A percentile compares a stretch with the other conserved stretches of the same genome.
Conservation (phyloP, 2,113 vertebrate species). For the Halichoerus grypus region DNA sequence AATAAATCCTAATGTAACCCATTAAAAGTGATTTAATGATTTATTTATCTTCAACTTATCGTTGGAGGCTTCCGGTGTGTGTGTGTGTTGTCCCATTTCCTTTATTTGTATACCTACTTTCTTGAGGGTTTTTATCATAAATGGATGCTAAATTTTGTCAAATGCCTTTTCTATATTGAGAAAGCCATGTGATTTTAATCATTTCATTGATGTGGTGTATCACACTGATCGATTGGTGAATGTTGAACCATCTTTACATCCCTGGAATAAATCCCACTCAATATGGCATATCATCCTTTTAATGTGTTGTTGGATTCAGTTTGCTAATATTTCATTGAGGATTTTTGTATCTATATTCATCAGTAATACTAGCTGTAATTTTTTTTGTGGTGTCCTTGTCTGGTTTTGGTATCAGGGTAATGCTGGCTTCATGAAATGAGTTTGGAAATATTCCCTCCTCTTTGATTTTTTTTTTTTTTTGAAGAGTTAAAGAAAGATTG, state of each 20-base stretch:
- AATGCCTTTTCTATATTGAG: not conserved
- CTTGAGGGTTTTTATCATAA: not conserved
- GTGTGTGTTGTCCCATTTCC: not conserved
- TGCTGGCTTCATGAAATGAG: not conserved
- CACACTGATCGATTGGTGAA: not conserved
- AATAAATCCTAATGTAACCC: not conserved
- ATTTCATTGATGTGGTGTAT: not conserved
- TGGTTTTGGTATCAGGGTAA: not conserved
- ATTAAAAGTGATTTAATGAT: not conserved
- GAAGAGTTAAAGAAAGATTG: not conserved
- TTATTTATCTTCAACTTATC: slow-evolving; percentile 4
- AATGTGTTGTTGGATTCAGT: not conserved
- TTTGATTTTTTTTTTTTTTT: not conserved
- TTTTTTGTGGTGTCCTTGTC: not conserved
- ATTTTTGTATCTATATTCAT: not conserved
- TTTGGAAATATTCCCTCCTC: not conserved
- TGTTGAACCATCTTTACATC: not conserved
- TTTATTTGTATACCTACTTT: not conserved
- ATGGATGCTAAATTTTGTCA: not conserved
- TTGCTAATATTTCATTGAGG: not conserved
- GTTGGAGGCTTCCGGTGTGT: not conserved
- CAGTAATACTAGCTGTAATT: not conserved
- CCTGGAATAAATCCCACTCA: not conserved
- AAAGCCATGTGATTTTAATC: not conserved
- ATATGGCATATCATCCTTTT: not conserved